Evolutionary conservation across 2,797 vertebrate genomes (phyloP).

Genomic region (Fratercula arctica): DNA sequence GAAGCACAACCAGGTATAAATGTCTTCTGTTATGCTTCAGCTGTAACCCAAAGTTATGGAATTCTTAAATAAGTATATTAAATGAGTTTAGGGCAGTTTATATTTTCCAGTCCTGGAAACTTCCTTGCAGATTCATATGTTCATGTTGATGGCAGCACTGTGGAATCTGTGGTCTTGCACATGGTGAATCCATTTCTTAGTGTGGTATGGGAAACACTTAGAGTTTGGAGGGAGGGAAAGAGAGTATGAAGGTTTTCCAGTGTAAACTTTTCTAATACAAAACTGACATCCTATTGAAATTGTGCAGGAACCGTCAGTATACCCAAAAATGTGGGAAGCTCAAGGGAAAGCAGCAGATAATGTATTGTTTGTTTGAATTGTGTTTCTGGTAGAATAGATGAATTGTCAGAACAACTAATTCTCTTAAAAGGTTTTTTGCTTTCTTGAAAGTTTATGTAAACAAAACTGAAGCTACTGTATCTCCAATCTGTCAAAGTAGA

Average conservation of each 20-base stretch:
- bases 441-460: background rate
- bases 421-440: background rate
- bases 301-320: background rate
- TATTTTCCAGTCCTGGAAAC: background rate
- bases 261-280: background rate
- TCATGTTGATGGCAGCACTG: background rate
- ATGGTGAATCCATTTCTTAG: background rate
- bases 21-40: constrained; percentile 31
- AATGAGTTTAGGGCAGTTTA: background rate
- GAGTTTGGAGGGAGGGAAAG: background rate
- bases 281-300: background rate
- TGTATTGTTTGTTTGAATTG: background rate
- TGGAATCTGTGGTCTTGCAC: background rate
- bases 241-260: background rate
- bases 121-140: background rate
- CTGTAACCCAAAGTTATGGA: background rate
- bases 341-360: background rate
- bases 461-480: background rate
- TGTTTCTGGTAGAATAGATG: background rate
- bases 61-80: background rate
- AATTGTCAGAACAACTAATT: background rate
- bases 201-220: background rate
- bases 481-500: background rate
- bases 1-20: constrained; percentile 89
- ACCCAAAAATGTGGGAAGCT: background rate